Percentiles rank a stretch among this genome's conserved stretches.
These are phyloP conservation scores for Brachypteracias leptosomus DNA, from an alignment of 2,113 vertebrate species.

Conservation along the genomic window DNA sequence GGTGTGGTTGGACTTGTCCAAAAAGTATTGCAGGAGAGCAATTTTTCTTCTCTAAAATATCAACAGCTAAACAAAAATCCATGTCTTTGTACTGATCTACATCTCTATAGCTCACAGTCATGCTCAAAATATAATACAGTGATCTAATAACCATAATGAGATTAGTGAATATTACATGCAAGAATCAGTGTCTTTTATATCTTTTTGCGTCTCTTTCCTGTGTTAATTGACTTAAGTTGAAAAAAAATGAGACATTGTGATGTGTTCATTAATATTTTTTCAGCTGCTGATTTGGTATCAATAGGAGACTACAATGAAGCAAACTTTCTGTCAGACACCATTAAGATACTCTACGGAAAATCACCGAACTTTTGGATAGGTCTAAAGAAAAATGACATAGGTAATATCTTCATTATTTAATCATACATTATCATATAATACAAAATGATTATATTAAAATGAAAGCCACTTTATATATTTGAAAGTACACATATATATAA, in stretches of 20 bases:
- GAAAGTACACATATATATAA: neutral
- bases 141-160: neutral
- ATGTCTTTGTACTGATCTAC: neutral
- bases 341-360: slow-evolving; percentile 75
- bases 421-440: neutral
- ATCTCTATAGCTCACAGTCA: neutral
- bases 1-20: neutral
- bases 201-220: neutral
- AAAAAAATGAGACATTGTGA: neutral
- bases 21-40: neutral
- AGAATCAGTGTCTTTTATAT: neutral
- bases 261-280: neutral
- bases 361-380: slow-evolving; percentile 81
- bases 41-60: neutral
- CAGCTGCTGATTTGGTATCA: slow-evolving; percentile 78
- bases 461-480: neutral
- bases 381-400: slow-evolving; percentile 71
- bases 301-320: slow-evolving; percentile 75
- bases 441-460: neutral
- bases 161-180: neutral
- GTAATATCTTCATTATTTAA: slow-evolving; percentile 53
- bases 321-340: slow-evolving; percentile 75
- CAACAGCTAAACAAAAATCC: neutral
- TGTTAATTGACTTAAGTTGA: neutral
- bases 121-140: neutral